Percentiles rank a stretch among this genome's conserved stretches.
These are phyloP conservation scores for Heterochromis multidens DNA, from an alignment of 2,113 vertebrate genomes.

Conservation along the genomic window DNA sequence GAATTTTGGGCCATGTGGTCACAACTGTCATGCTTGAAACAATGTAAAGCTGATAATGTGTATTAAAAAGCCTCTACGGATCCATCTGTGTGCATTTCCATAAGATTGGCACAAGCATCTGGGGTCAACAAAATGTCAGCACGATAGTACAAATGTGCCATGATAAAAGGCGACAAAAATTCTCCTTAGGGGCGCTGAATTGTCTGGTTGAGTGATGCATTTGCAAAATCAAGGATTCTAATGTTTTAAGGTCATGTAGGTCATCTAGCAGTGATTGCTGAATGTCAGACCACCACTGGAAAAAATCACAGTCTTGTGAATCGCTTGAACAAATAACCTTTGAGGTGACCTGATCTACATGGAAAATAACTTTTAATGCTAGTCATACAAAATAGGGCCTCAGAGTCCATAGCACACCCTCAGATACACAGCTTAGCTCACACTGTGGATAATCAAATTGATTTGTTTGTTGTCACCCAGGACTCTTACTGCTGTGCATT, in stretches of 20 bases:
- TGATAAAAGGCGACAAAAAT: not conserved
- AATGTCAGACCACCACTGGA: slow-evolving; percentile 36
- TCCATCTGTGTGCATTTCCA: slow-evolving; percentile 26
- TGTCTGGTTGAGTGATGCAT: not conserved
- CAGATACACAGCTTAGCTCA: slow-evolving; percentile 5
- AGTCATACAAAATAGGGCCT: slow-evolving; percentile 24
- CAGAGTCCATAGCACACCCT: not conserved
- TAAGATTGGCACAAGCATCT: slow-evolving; percentile 25
- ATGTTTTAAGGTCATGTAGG: slow-evolving; percentile 17
- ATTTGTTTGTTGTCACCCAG: slow-evolving; percentile 33
- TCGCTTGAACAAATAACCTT: slow-evolving; percentile 18
- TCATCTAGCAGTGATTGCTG: not conserved
- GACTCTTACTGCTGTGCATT: slow-evolving; percentile 23
- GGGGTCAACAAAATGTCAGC: slow-evolving; percentile 49
- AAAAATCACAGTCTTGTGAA: slow-evolving; percentile 1
- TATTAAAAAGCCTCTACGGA: not conserved
- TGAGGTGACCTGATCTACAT: slow-evolving; percentile 27
- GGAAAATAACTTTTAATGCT: slow-evolving; percentile 25
- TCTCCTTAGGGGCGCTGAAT: not conserved
- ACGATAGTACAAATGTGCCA: slow-evolving; percentile 11
- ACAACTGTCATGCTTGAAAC: not conserved
- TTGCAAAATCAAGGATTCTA: slow-evolving; percentile 26
- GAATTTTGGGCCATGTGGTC: not conserved
- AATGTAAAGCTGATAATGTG: not conserved
- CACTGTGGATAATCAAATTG: slow-evolving; percentile 10